A percentile compares a stretch with the other conserved stretches of the same genome.
phyloP scores from a whole-genome alignment of 1,140 invertebrate species.

The Octopus sinensis region DNA sequence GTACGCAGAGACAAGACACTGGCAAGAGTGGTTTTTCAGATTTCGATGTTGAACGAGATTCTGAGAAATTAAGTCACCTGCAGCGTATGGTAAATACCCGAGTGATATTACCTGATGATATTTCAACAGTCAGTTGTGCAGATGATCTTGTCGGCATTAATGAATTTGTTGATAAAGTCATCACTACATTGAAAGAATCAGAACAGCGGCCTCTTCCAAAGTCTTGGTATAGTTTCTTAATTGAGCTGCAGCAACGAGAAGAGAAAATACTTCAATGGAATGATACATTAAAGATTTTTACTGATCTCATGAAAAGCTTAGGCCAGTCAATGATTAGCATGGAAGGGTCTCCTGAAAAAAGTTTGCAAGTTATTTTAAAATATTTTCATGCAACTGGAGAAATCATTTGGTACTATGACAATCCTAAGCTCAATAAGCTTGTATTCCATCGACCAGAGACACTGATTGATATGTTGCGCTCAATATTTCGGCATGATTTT shows the following conservation, averaged over 20 bases:
- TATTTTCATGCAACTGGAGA: conserved; percentile 50
- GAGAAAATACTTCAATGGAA: conserved; percentile 38
- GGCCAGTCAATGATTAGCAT: conserved; percentile 42
- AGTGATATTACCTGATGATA: conserved; percentile 33
- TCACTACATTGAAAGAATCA: conserved; percentile 27
- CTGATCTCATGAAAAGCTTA: conserved; percentile 34
- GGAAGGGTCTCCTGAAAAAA: conserved; percentile 40
- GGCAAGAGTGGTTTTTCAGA: conserved; percentile 22
- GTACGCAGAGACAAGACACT: conserved; percentile 23
- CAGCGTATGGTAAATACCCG: conserved; percentile 41
- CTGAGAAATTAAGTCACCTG: conserved; percentile 36
- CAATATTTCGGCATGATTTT: conserved; percentile 52
- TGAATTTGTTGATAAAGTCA: conserved; percentile 26
- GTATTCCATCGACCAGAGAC: conserved; percentile 51
- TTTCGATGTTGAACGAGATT: conserved; percentile 38
- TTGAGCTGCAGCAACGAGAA: conserved; percentile 34
- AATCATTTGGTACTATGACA: conserved; percentile 50
- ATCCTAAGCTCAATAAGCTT: conserved; percentile 38
- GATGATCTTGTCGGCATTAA: conserved; percentile 36
- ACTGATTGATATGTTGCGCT: conserved; percentile 49
- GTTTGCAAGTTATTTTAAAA: conserved; percentile 41
- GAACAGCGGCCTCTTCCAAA: conserved; percentile 39
- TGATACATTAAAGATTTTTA: conserved; percentile 38
- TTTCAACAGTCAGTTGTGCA: conserved; percentile 46
- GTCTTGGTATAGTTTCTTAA: conserved; percentile 45